These are phyloP conservation scores for Pogoniulus pusillus DNA, from an alignment of 2,797 vertebrate species.

Conservation along the genomic window DNA sequence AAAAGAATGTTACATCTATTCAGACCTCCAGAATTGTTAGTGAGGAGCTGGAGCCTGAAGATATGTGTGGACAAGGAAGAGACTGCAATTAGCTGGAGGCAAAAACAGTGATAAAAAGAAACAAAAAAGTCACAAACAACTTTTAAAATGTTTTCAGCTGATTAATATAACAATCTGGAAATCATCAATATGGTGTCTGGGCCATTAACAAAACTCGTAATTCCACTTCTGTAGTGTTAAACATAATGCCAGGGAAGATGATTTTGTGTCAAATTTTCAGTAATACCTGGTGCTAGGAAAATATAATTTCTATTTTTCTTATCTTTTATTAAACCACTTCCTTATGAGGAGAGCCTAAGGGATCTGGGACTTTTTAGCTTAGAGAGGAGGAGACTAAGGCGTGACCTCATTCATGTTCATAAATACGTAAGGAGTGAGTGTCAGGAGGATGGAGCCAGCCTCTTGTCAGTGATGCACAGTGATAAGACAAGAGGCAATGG, in stretches of 20 bases:
- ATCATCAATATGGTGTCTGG: background rate
- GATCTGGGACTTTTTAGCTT: too few relatives aligned
- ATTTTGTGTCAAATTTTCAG: background rate
- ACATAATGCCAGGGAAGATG: background rate
- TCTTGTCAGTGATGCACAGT: too few relatives aligned
- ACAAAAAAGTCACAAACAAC: background rate
- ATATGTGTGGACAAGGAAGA: background rate
- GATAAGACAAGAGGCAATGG: too few relatives aligned
- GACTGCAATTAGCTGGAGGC: background rate
- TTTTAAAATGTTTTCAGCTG: background rate
- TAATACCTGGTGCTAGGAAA: conserved; percentile 25
- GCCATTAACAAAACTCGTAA: background rate
- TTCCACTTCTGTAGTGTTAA: background rate
- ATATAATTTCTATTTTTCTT: conserved; percentile 1
- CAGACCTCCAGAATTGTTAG: background rate
- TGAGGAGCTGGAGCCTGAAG: background rate
- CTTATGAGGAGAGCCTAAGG: too few relatives aligned
- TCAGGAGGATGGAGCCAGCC: too few relatives aligned
- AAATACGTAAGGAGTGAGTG: too few relatives aligned
- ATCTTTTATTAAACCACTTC: background rate
- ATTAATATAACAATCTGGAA: conserved; percentile 28
- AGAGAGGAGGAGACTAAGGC: too few relatives aligned
- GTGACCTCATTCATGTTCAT: too few relatives aligned
- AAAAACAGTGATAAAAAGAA: background rate
- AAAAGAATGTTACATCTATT: background rate